Conservation (phyloP, 2,888 invertebrate genomes). For the Augochlorella aurata region DNA sequence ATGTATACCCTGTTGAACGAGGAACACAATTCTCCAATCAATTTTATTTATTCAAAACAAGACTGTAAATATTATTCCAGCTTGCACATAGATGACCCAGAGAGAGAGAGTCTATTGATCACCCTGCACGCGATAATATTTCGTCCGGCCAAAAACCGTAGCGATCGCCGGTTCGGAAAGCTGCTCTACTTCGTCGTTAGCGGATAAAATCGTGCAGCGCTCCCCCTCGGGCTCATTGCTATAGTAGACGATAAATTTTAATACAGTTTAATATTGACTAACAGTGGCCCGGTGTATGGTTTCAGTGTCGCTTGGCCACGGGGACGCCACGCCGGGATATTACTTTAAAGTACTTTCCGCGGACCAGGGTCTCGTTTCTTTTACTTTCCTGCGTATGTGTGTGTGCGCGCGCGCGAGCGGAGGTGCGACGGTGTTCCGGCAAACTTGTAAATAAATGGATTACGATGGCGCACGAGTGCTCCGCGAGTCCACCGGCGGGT, state of each 20-base stretch:
- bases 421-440: conserved; percentile 14
- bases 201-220: neutral
- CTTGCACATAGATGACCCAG: no score
- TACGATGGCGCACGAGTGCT: conserved; percentile 45
- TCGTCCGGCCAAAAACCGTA: neutral
- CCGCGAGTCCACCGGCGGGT: conserved; percentile 31
- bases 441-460: conserved; percentile 56
- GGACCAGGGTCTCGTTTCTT: neutral
- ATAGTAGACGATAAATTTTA: neutral
- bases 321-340: neutral
- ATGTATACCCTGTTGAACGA: no score
- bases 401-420: conserved; percentile 27
- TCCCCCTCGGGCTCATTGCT: neutral
- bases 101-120: no score
- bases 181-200: neutral
- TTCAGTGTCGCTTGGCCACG: neutral
- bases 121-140: no score
- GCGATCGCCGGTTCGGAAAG: neutral
- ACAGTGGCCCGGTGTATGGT: neutral
- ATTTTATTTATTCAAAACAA: no score
- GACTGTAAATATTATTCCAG: no score
- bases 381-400: neutral
- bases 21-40: no score
- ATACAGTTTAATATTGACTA: conserved; percentile 12
- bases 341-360: conserved; percentile 8